These are phyloP conservation scores for Chymomyza costata DNA, from an alignment of 1,140 invertebrate species.

Conservation along the genomic window DNA sequence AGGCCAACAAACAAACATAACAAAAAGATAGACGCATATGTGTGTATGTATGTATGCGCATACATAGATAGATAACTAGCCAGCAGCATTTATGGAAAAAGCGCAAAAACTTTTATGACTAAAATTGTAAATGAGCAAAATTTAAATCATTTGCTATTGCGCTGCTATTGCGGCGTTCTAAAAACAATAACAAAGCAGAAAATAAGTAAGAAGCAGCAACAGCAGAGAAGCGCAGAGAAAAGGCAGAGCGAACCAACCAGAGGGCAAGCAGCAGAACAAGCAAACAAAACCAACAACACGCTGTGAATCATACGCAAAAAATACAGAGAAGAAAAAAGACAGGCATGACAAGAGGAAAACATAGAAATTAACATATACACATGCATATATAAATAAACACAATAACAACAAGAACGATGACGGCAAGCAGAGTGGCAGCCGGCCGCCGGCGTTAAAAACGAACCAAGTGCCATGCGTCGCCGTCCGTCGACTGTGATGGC, in stretches of 20 bases:
- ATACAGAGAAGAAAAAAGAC: slow-evolving; percentile 36
- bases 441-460: slow-evolving; percentile 30
- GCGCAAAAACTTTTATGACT: no score
- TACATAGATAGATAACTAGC: slow-evolving; percentile 34
- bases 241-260: slow-evolving; percentile 8
- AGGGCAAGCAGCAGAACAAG: slow-evolving; percentile 13
- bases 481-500: no score
- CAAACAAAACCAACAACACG: slow-evolving; percentile 37
- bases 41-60: slow-evolving; percentile 3
- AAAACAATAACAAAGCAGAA: slow-evolving; percentile 61
- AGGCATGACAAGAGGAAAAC: slow-evolving; percentile 46
- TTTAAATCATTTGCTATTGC: no score
- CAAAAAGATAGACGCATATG: not conserved
- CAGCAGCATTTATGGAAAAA: slow-evolving; percentile 31
- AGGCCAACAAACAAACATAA: slow-evolving; percentile 8
- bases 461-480: slow-evolving; percentile 3
- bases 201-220: slow-evolving; percentile 26
- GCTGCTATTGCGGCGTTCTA: slow-evolving; percentile 28
- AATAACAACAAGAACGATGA: slow-evolving; percentile 27
- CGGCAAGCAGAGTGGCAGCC: slow-evolving; percentile 26
- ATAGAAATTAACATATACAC: slow-evolving; percentile 65
- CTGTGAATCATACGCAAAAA: slow-evolving; percentile 65
- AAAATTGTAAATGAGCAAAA: slow-evolving; percentile 41
- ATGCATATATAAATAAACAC: not conserved
- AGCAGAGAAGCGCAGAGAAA: slow-evolving; percentile 16